Evolutionary conservation across 2,113 vertebrate genomes (phyloP), one percentile per base, ranked within the genome.

Genomic region (Lepus europaeus): DNA sequence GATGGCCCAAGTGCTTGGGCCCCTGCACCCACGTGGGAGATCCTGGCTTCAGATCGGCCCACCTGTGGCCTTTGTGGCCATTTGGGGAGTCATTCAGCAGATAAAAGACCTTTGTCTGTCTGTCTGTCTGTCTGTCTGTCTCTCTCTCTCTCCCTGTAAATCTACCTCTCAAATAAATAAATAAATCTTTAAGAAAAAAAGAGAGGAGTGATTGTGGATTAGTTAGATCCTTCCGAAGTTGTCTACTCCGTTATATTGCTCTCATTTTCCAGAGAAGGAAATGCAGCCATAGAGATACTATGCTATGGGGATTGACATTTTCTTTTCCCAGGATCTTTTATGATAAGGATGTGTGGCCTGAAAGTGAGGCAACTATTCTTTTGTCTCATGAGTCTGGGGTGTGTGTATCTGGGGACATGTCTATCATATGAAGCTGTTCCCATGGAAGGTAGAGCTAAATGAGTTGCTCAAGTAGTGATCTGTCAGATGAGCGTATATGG

Each of bases 381-480:
- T 23, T 70, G 31, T 79, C 11, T 2, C 29, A 69, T 56, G n/a
- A 85, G 61, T 89, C 11, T 81, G 17, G 23, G 72, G 68, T 83
- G 22, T 0, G 1, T 72, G 6, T 72, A 22, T 70, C 4, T 69
- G 82, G 23, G 64, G 23, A 0, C 20, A 16, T 83, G 25, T 66
- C 19, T 9, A 45, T 5, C 25, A 31, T 27, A 4, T 27, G 51
- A 91, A 86, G 72, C 49, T 53, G 25, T 33, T 12, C 19, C 23
- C 33, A 10, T 68, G n/a, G 10, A 39, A 85, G 27, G 53, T 19
- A 91, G 49, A 76, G 45, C 25, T 70, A 25, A 87, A 49, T 88
- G 77, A 87, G 45, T 93, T 91, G 83, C n/a, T 49, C 56, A 92
- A 93, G 59, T 19, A 79, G 51, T 56, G n/a, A 70, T 82, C 14